Conservation (phyloP, 2,797 vertebrate genomes). For the Miichthys miiuy region DNA sequence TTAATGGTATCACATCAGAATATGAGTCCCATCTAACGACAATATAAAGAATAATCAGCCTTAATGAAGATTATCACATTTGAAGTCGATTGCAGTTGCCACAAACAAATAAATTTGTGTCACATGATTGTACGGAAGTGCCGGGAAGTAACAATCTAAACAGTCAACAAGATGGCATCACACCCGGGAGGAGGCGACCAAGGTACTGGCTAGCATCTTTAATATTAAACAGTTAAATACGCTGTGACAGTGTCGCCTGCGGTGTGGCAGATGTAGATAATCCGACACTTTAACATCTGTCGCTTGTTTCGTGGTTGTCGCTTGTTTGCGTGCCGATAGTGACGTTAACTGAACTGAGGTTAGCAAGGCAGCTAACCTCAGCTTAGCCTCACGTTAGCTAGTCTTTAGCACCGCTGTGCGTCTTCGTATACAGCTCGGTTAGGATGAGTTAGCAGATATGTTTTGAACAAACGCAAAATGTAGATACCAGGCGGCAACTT, state of each 20-base stretch:
- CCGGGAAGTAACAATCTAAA: not conserved
- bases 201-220: constrained; percentile 59
- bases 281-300: not conserved
- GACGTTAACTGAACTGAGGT: constrained; percentile 7
- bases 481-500: accelerated
- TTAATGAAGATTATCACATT: not conserved
- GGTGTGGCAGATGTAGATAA: not conserved
- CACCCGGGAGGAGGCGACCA: constrained; percentile 71
- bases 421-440: too few species aligned
- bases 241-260: constrained; percentile 23
- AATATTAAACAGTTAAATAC: not conserved
- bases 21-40: not conserved
- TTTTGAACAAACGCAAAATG: constrained; percentile 24
- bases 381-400: constrained; percentile 44
- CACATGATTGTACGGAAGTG: constrained; percentile 73
- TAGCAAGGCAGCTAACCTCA: constrained; percentile 51
- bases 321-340: not conserved
- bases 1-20: not conserved
- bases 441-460: constrained; percentile 27
- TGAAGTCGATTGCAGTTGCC: not conserved
- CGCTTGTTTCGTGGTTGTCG: not conserved
- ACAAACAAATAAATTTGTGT: constrained; percentile 36
- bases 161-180: constrained; percentile 83
- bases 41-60: not conserved
- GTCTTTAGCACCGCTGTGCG: too few species aligned